Evolutionary conservation across 1,140 invertebrate species (phyloP).

Genomic region (Tetramorium parvispinum): DNA sequence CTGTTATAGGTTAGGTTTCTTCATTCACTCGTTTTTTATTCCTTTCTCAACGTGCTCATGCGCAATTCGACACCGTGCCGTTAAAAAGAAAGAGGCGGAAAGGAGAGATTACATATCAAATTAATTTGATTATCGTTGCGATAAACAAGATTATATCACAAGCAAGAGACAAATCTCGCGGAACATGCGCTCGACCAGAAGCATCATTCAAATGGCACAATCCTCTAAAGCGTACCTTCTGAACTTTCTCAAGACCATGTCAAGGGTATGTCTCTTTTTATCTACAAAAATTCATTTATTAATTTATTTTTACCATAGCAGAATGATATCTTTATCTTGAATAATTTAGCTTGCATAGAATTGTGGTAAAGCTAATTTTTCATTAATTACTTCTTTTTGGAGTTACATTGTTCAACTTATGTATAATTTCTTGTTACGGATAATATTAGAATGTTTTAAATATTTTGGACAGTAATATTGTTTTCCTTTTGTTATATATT

Average conservation of each 20-base stretch:
- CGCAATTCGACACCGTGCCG: neutral
- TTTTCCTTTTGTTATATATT: neutral
- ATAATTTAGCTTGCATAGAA: neutral
- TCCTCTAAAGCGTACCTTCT: neutral
- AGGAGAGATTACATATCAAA: neutral
- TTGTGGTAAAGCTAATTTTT: neutral
- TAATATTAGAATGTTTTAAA: neutral
- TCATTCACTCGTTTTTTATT: neutral
- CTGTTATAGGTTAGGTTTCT: neutral
- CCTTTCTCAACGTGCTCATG: neutral
- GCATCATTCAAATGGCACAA: conserved; percentile 10
- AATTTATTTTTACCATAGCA: neutral
- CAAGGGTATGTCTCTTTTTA: neutral
- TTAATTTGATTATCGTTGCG: neutral
- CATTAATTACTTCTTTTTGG: neutral
- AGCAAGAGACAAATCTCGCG: neutral
- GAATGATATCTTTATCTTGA: neutral
- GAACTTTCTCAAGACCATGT: neutral
- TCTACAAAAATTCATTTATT: neutral
- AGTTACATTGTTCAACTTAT: neutral
- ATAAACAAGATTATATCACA: neutral
- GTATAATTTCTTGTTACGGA: neutral
- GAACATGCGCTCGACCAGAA: neutral
- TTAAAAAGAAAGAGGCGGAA: neutral
- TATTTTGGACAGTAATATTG: neutral